A percentile compares a stretch with the other conserved stretches of the same genome.
Conservation (phyloP, 1,140 invertebrate genomes). For the Ptiloglossa arizonensis region DNA sequence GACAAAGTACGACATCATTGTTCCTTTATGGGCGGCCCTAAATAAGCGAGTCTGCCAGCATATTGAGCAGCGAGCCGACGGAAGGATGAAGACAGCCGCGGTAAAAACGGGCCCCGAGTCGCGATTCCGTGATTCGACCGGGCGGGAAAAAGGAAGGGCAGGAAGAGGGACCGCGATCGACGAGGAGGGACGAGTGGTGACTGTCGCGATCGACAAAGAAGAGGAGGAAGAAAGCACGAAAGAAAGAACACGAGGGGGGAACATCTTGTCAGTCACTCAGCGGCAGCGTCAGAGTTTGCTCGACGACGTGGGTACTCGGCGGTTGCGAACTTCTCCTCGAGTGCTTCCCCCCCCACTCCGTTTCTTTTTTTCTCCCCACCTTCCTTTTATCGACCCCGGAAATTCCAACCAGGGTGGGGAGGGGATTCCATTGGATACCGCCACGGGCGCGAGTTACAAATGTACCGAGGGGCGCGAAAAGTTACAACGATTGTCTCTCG, state of each 20-base stretch:
- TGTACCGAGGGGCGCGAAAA: background rate
- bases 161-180: background rate
- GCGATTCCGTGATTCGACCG: conserved; percentile 45
- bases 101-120: conserved; percentile 55
- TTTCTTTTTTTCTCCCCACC: background rate
- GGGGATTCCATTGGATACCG: background rate
- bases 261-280: conserved; percentile 74
- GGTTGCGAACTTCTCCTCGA: conserved; percentile 7
- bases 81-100: conserved; percentile 61
- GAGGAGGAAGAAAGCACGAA: conserved; percentile 36
- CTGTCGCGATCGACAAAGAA: conserved; percentile 29
- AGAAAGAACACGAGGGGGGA: conserved; percentile 45
- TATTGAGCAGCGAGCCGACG: conserved; percentile 67
- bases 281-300: conserved; percentile 55
- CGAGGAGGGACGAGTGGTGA: background rate
- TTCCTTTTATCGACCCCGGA: background rate
- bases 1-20: conserved; percentile 79
- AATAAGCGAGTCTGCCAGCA: conserved; percentile 72
- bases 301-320: conserved; percentile 42
- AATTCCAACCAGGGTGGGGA: conserved; percentile 10
- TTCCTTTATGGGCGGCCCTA: conserved; percentile 74
- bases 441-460: background rate
- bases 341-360: background rate
- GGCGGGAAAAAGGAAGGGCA: conserved; percentile 20
- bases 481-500: background rate